Conservation (phyloP, 1,140 invertebrate genomes). For the Hylaeus volcanicus region DNA sequence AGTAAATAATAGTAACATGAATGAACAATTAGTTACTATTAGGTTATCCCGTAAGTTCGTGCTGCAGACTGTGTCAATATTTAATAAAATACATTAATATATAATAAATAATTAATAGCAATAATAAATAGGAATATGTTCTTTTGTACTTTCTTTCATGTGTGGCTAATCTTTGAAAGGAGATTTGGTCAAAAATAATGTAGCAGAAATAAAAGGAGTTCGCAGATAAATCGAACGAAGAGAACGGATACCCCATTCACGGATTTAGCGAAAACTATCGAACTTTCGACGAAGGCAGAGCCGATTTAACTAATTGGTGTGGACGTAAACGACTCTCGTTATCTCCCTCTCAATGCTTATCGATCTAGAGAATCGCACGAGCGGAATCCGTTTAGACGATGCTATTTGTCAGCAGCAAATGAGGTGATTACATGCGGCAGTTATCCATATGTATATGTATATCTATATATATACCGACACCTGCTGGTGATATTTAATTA, state of each 20-base stretch:
- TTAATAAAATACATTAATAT: too few species aligned
- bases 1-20: too few species aligned
- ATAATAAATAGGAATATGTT: too few species aligned
- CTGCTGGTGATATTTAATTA: conserved; percentile 60
- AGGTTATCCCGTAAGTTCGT: too few species aligned
- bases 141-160: too few species aligned
- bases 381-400: conserved; percentile 64
- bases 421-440: conserved; percentile 56
- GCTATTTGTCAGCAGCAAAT: conserved; percentile 66
- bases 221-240: not conserved
- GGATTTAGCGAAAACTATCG: conserved; percentile 52
- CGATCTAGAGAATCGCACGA: conserved; percentile 62
- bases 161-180: not conserved
- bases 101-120: too few species aligned
- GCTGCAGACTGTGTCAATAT: too few species aligned
- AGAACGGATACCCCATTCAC: not conserved
- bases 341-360: conserved; percentile 62
- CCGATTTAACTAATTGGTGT: conserved; percentile 60
- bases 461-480: not conserved
- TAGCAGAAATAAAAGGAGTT: not conserved
- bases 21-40: too few species aligned
- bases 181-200: conserved; percentile 1
- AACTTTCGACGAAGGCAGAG: conserved; percentile 41
- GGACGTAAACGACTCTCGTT: conserved; percentile 66
- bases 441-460: conserved; percentile 24